These are phyloP conservation scores for Coregonus sp. DNA, from an alignment of 2,797 vertebrate genomes.

Conservation along the genomic window DNA sequence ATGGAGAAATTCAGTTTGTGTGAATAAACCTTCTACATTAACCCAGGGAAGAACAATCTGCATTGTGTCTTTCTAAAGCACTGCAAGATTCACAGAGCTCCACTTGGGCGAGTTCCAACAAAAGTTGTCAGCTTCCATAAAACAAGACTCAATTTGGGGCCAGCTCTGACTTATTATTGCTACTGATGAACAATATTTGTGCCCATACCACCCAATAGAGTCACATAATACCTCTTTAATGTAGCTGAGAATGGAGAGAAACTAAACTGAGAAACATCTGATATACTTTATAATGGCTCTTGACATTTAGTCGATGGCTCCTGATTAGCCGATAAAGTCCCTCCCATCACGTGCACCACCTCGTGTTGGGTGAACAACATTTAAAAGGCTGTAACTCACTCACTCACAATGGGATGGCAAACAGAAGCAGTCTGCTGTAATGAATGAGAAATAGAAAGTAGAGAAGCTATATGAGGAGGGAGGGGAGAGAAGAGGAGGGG, in stretches of 20 bases:
- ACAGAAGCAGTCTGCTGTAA: not conserved
- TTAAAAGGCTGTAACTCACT: not conserved
- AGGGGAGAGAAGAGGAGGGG: not conserved
- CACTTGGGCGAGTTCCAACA: slow-evolving; percentile 37
- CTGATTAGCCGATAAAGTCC: not conserved
- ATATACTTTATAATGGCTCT: slow-evolving; percentile 23
- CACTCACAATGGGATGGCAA: not conserved
- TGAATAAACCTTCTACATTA: slow-evolving; percentile 4
- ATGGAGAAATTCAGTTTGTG: slow-evolving; percentile 24
- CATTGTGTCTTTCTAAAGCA: slow-evolving; percentile 32
- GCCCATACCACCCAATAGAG: slow-evolving; percentile 30
- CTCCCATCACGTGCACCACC: not conserved
- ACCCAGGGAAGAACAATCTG: slow-evolving; percentile 30
- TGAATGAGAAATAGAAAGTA: too few relatives aligned
- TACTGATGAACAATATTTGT: slow-evolving; percentile 9
- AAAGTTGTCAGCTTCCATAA: slow-evolving; percentile 56
- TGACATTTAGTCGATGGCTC: slow-evolving; percentile 8
- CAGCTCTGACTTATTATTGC: slow-evolving; percentile 33
- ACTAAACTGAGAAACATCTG: slow-evolving; percentile 14
- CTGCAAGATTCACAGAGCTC: slow-evolving; percentile 41
- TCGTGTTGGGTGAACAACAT: not conserved
- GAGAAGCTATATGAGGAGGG: too few relatives aligned
- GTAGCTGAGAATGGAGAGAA: slow-evolving; percentile 17
- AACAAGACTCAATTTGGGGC: slow-evolving; percentile 42
- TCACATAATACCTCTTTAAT: slow-evolving; percentile 18